Evolutionary conservation across 1,140 invertebrate species (phyloP).

Genomic region (Drosophila pandora): DNA sequence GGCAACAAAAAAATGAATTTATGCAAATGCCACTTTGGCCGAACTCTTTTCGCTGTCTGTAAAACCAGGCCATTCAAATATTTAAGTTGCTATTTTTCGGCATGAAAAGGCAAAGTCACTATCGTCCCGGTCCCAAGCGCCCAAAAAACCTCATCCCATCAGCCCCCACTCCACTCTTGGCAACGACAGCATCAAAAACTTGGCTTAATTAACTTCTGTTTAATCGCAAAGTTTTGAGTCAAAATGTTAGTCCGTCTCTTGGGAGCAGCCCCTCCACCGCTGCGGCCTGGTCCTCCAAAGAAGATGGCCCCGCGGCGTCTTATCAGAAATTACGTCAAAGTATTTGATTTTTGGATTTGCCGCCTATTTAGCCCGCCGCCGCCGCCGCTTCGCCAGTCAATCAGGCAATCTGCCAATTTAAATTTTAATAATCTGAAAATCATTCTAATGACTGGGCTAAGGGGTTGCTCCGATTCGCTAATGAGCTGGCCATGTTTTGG

Average conservation of each 20-base stretch:
- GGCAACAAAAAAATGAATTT: slow-evolving; percentile 64
- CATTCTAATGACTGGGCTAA: slow-evolving; percentile 72
- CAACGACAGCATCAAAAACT: slow-evolving; percentile 60
- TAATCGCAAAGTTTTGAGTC: slow-evolving; percentile 66
- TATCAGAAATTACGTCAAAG: slow-evolving; percentile 66
- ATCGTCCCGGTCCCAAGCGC: slow-evolving; percentile 15
- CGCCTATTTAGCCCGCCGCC: slow-evolving; percentile 39
- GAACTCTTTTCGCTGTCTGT: slow-evolving; percentile 69
- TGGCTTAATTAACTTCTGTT: slow-evolving; percentile 81
- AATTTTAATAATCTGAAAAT: slow-evolving; percentile 77
- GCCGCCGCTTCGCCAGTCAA: slow-evolving; percentile 21
- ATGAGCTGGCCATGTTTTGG: slow-evolving; percentile 62
- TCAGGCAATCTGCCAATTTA: slow-evolving; percentile 61
- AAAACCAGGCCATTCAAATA: slow-evolving; percentile 60
- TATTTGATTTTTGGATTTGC: slow-evolving; percentile 78
- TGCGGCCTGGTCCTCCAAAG: background rate
- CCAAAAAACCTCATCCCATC: slow-evolving; percentile 13
- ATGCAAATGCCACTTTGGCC: slow-evolving; percentile 75
- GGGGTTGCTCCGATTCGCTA: slow-evolving; percentile 42
- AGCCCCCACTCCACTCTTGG: slow-evolving; percentile 9
- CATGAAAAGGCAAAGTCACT: slow-evolving; percentile 63
- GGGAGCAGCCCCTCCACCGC: slow-evolving; percentile 19
- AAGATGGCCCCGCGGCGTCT: slow-evolving; percentile 51
- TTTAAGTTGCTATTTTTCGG: slow-evolving; percentile 74
- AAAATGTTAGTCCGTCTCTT: slow-evolving; percentile 59